Evolutionary conservation across 2,113 vertebrate genomes (phyloP).

Genomic region (Ophthalmolycus amberensis): DNA sequence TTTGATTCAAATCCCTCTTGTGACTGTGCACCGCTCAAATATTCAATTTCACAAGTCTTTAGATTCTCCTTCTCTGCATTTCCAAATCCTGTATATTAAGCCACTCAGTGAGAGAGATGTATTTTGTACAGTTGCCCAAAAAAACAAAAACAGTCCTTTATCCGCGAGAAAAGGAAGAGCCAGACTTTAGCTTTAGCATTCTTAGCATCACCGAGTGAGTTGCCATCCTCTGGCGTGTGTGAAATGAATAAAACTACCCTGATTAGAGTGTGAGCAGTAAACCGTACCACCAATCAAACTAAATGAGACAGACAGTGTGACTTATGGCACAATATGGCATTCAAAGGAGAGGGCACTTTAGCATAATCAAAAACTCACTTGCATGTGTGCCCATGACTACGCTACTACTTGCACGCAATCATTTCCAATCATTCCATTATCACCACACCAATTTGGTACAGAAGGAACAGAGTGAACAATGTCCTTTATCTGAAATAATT

Average conservation of each 20-base stretch:
- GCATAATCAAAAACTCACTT: slow-evolving; percentile 33
- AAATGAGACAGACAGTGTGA: slow-evolving; percentile 47
- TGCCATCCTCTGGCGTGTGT: slow-evolving; percentile 25
- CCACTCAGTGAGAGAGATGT: not conserved
- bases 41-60: not conserved
- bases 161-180: not conserved
- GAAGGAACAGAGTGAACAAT: not conserved
- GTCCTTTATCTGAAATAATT: not conserved
- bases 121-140: not conserved
- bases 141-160: not conserved
- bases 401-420: not conserved
- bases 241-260: slow-evolving; percentile 25
- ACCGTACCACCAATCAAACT: slow-evolving; percentile 53
- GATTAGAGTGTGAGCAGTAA: slow-evolving; percentile 40
- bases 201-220: slow-evolving; percentile 10
- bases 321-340: slow-evolving; percentile 7
- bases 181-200: slow-evolving; percentile 28
- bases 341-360: slow-evolving; percentile 41
- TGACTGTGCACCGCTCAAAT: not conserved
- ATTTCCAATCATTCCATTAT: slow-evolving; percentile 21
- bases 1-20: no score
- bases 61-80: slow-evolving; percentile 10
- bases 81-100: slow-evolving; percentile 19
- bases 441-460: slow-evolving; percentile 10
- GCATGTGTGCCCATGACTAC: slow-evolving; percentile 5